phyloP scores from a whole-genome alignment of 2,797 vertebrate species.

The Spizella passerina region DNA sequence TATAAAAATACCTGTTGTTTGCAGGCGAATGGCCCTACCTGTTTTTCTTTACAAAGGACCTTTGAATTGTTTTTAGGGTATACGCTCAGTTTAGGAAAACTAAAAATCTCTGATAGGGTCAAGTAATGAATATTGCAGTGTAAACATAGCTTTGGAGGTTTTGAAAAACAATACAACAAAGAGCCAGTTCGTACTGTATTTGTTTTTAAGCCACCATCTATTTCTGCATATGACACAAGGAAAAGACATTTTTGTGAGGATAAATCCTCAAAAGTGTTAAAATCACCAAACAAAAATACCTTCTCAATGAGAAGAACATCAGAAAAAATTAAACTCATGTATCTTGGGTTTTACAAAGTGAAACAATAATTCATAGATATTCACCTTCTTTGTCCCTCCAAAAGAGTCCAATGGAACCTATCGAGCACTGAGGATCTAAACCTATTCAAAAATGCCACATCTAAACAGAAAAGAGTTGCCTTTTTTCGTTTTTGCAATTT shows the following conservation, averaged over 20 bases:
- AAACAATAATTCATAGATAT: not conserved
- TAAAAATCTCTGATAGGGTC: not conserved
- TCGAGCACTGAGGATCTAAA: not conserved
- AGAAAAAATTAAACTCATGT: not conserved
- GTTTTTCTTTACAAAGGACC: not conserved
- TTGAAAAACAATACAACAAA: slow-evolving; percentile 20
- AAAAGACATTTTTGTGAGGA: not conserved
- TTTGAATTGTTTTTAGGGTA: not conserved
- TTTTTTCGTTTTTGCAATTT: not conserved
- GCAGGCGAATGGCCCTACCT: not conserved
- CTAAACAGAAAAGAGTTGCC: not conserved
- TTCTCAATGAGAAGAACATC: not conserved
- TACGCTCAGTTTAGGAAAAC: not conserved
- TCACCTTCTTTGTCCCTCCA: not conserved
- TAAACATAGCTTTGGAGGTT: slow-evolving; percentile 12
- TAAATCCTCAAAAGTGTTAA: not conserved
- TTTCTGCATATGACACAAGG: not conserved
- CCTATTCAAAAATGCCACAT: not conserved
- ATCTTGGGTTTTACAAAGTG: not conserved
- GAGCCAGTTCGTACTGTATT: not conserved
- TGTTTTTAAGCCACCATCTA: not conserved
- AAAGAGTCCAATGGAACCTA: not conserved
- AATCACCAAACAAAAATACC: not conserved
- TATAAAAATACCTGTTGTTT: not conserved
- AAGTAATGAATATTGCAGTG: not conserved